Percentiles rank a stretch among this genome's conserved stretches.
Evolutionary conservation across 2,888 invertebrate genomes (phyloP).

Genomic region (Amblyjoppa proteus): DNA sequence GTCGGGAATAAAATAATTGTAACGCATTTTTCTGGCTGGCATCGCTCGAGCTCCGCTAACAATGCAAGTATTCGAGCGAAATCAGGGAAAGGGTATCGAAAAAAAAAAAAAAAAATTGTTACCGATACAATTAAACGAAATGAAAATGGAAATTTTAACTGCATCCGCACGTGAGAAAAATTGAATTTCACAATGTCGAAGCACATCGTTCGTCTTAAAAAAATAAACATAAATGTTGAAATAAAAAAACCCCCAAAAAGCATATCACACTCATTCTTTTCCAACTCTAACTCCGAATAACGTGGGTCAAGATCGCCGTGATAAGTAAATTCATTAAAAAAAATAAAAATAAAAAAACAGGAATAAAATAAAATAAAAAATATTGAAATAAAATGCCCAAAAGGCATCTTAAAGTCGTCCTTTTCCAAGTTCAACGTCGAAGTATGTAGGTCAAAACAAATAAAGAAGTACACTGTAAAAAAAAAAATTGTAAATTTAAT

Average conservation of each 20-base stretch:
- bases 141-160: too few relatives aligned
- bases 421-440: not conserved
- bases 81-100: too few relatives aligned
- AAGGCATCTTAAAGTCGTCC: too few relatives aligned
- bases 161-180: too few relatives aligned
- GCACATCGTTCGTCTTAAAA: not conserved
- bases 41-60: not conserved
- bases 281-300: not conserved
- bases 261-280: not conserved
- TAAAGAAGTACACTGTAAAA: not conserved
- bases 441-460: not conserved
- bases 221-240: not conserved
- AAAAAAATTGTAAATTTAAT: too few relatives aligned
- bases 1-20: not conserved
- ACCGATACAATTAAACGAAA: too few relatives aligned
- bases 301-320: not conserved
- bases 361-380: not conserved
- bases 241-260: not conserved
- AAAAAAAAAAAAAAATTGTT: too few relatives aligned
- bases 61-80: not conserved
- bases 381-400: too few relatives aligned
- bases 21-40: not conserved
- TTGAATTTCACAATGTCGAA: not conserved
- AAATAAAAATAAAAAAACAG: not conserved
- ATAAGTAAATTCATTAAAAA: not conserved